Evolutionary conservation across 2,888 invertebrate species (phyloP), one percentile per base, ranked within the genome.

Genomic region (Cosmia pyralina): DNA sequence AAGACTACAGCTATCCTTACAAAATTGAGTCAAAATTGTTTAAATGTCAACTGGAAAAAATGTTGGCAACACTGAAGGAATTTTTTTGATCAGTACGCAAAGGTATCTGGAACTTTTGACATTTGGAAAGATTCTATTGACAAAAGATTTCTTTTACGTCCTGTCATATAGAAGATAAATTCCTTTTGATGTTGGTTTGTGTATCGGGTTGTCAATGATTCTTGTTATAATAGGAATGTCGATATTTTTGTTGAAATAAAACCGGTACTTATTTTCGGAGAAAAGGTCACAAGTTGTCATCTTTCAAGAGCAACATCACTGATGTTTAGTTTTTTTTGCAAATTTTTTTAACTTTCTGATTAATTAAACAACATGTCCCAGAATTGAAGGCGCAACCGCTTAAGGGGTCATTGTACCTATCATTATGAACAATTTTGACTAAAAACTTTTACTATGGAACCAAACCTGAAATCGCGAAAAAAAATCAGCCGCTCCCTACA

Each of bases 31-130:
- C 69, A 71, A 57, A 44, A 70, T 66, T 72, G 53, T 67, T 59
- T n/a, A 63, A 65, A 71, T 77, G 65, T 75, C 78, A 73, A 66
- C 63, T 34, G 17, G 15, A 57, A 75, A 71, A 75, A 72, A 69
- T 67, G 50, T 50, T 73, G 19, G 48, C 73, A 71, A 59, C 69
- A 60, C 48, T 28, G n/a, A 28, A 60, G 13, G 34, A 65, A 69
- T 22, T 66, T 70, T 69, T 82, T 76, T 77, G 70, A 84, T 84
- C 80, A 83, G 78, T 77, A 76, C 52, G 28, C 22, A 67, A 55
- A 69, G 38, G 69, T 73, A 28, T 2, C 28, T 63, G 57, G 44
- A 57, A 73, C 62, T 69, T 75, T 59, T 63, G 69, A 72, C 64
- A 74, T 57, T 65, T 60, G 15, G 11, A 57, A 69, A 69, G 11